Base-by-base conservation (phyloP, 37 sponge, comb jelly and placozoan species). In the Spongia lamella region DNA sequence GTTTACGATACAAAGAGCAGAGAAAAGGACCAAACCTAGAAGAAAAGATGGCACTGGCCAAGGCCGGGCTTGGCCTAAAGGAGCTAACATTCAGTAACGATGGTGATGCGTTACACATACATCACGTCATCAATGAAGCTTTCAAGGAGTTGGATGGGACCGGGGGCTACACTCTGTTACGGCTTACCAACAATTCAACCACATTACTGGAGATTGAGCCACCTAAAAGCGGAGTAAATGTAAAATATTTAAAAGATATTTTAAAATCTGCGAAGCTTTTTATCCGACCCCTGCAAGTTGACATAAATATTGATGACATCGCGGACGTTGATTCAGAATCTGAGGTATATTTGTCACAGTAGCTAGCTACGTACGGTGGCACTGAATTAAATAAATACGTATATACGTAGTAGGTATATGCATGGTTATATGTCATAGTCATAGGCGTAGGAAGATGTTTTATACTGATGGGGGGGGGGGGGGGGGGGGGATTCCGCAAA, bases 191-290 rank as follows among this genome's bases (percentile, higher is more conserved):
- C 16, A 74, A 74, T 74, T 74, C 75, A 21, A 38, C 57, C 22
- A 74, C 11, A 15, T 9, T 74, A 43, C 38, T 57, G 27, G 75
- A 58, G 34, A 69, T 69, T 43, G 70, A 6, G 7, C 53, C 39
- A 13, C 61, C 75, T n/a, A 61, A 59, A 13, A 7, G 75, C 37
- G 61, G 75, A 7, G 1, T 74, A 24, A 43, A 52, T 27, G 77
- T 76, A n/a, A 5, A 39, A 37, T 76, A 76, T 34, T 25, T 76
- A 7, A 76, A 61, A 37, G 77, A 76, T 36, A 76, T 76, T 2
- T 13, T 74, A 27, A 7, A 58, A 1, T 65, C 62, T 3, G 65
- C 64, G 4, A 76, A 76, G 53, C 47, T 76, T 7, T 76, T 30
- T 16, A 62, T 76, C 65, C 31, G 64, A 37, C 65, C 77, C 5